phyloP scores from a whole-genome alignment of 2,888 invertebrate genomes.

The Drosophila quasianomalipes region DNA sequence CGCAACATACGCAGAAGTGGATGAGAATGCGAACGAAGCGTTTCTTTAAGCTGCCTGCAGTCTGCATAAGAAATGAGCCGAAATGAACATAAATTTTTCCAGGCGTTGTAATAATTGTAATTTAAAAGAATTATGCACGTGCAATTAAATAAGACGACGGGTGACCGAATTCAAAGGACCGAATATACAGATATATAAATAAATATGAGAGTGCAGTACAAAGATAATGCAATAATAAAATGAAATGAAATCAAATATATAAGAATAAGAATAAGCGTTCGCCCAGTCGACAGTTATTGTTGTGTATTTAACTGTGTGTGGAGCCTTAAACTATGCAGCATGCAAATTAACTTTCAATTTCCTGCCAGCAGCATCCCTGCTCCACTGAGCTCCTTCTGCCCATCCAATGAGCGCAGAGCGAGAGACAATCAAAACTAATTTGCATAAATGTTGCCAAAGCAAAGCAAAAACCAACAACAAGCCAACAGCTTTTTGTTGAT shows the following conservation, averaged over 20 bases:
- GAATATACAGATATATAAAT: slow-evolving; percentile 28
- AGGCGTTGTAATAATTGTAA: slow-evolving; percentile 74
- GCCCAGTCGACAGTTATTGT: slow-evolving; percentile 66
- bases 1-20: slow-evolving; percentile 33
- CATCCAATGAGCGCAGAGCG: slow-evolving; percentile 4
- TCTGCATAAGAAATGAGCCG: slow-evolving; percentile 71
- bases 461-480: slow-evolving; percentile 53
- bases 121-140: slow-evolving; percentile 81
- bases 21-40: slow-evolving; percentile 16
- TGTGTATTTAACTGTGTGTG: slow-evolving; percentile 74
- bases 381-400: background rate
- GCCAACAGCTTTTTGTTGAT: slow-evolving; percentile 44
- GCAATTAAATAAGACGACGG: slow-evolving; percentile 74
- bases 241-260: slow-evolving; percentile 48
- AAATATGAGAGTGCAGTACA: slow-evolving; percentile 55
- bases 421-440: slow-evolving; percentile 80
- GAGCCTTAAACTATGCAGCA: slow-evolving; percentile 69
- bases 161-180: slow-evolving; percentile 7
- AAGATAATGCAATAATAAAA: slow-evolving; percentile 77
- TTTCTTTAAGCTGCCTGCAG: slow-evolving; percentile 59
- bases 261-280: slow-evolving; percentile 64
- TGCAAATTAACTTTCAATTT: slow-evolving; percentile 83
- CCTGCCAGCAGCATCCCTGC: slow-evolving; percentile 22
- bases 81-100: slow-evolving; percentile 63
- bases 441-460: slow-evolving; percentile 78